These are phyloP conservation scores for Balanococcus diminutus DNA, from an alignment of 2,888 invertebrate genomes.

Conservation along the genomic window DNA sequence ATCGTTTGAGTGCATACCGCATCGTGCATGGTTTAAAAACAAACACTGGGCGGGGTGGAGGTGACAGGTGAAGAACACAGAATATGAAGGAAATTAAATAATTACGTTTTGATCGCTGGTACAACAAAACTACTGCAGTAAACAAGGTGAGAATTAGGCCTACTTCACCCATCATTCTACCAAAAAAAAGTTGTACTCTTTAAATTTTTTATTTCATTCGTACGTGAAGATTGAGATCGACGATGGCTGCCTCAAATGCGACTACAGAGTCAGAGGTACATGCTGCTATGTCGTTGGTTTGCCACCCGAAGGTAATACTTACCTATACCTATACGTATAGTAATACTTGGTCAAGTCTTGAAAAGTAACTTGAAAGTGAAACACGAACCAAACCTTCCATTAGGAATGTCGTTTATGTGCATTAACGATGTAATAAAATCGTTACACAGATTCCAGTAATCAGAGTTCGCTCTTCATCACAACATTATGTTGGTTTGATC, in stretches of 20 bases:
- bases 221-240: not conserved
- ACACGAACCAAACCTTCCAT: conserved; percentile 10
- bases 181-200: not conserved
- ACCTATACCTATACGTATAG: no score
- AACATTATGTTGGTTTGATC: not conserved
- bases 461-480: not conserved
- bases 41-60: not conserved
- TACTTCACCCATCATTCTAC: not conserved
- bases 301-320: conserved; percentile 4
- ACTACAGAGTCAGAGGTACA: not conserved
- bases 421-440: not conserved
- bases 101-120: not conserved
- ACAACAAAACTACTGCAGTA: no score
- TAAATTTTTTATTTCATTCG: not conserved
- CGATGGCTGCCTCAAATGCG: not conserved
- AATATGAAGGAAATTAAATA: not conserved
- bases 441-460: conserved; percentile 1
- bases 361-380: not conserved
- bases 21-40: no score
- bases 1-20: no score
- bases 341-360: not conserved
- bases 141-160: not conserved
- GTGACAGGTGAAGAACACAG: not conserved
- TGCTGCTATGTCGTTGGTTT: not conserved
- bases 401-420: conserved; percentile 30